phyloP scores from a whole-genome alignment of 2,888 invertebrate genomes.

The Tryphoninae sp. region DNA sequence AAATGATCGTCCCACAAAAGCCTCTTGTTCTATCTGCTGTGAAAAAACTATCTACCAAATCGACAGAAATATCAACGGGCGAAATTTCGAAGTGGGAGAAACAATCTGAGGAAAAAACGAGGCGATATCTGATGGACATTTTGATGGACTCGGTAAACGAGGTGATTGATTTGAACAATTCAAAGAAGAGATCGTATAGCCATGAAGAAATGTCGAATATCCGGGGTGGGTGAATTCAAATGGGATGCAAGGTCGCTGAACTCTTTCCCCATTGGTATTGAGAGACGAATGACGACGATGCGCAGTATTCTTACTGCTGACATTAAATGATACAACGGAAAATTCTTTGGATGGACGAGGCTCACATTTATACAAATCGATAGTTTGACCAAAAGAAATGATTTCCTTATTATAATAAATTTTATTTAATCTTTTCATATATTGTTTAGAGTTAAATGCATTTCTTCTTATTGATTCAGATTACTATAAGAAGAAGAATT shows the following conservation, averaged over 20 bases:
- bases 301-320: not conserved
- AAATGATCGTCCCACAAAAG: not conserved
- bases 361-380: no score
- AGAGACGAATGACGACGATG: not conserved
- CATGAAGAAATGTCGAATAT: slow-evolving; percentile 1
- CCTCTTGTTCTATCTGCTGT: not conserved
- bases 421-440: no score
- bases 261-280: not conserved
- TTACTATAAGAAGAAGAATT: no score
- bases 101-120: not conserved
- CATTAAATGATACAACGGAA: not conserved
- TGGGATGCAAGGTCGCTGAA: slow-evolving; percentile 5
- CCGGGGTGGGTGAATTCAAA: not conserved
- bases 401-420: no score
- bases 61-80: not conserved
- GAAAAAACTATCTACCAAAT: not conserved
- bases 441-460: no score
- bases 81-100: not conserved
- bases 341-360: not conserved
- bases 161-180: slow-evolving; percentile 18
- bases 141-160: slow-evolving; percentile 45
- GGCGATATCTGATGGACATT: slow-evolving; percentile 44
- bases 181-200: slow-evolving; percentile 3
- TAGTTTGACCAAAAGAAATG: no score
- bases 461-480: no score